Evolutionary conservation across 2,113 vertebrate genomes (phyloP), one percentile per base, ranked within the genome.

Genomic region (Eublepharis macularius): DNA sequence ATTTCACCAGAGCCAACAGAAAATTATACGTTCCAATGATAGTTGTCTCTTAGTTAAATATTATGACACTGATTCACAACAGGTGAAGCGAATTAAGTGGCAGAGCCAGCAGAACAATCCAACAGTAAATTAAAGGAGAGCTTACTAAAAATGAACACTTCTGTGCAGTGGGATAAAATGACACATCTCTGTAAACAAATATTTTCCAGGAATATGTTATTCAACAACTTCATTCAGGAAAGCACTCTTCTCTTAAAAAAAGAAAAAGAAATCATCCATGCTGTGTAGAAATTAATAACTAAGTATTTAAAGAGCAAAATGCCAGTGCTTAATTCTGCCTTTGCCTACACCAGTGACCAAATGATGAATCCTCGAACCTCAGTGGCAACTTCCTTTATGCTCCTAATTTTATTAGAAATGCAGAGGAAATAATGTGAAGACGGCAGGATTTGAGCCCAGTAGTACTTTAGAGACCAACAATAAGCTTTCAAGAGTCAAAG

Each of bases 71-170:
- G 43, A 36, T 85, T 60, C 68, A 57, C 32, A 73, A 80, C 39
- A 73, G 0, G 74, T 60, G 19, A 14, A n/a, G 14, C 0, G 7
- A 14, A 0, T 66, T 26, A 32, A 79, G 32, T 10, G 39, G 29
- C 0, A 77, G 49, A 76, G 4, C 10, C 34, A 69, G 0, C 60
- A 0, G 21, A 0, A 43, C 32, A 19, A 49, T 3, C 36, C 0
- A 79, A 19, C 45, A 6, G 60, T 21, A 12, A 29, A 63, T 34
- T 36, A 34, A 75, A 75, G 16, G 19, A 76, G 41, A 5, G 4
- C 6, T 76, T 83, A 47, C 36, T 76, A 49, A 83, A 65, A 76
- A 76, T 16, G 39, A 70, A 65, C 32, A 14, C 14, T 57, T 34
- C 29, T 12, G 21, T 72, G 49, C 41, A 63, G 26, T 29, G 32